Evolutionary conservation across 2,797 vertebrate species (phyloP).

Genomic region (Ptychobarbus kaznakovi): DNA sequence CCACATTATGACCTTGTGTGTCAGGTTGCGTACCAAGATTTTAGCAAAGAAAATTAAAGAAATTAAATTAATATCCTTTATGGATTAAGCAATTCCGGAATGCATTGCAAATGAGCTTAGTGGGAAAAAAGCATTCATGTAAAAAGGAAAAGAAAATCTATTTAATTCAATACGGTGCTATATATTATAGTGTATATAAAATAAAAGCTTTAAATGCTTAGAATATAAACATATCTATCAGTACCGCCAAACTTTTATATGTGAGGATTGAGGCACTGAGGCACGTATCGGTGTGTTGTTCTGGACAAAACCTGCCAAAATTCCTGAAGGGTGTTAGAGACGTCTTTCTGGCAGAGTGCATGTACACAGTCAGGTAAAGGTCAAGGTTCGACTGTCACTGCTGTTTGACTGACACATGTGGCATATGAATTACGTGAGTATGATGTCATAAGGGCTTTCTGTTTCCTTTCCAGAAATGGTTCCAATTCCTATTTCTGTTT

Average conservation of each 20-base stretch:
- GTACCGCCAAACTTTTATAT: background rate
- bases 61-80: background rate
- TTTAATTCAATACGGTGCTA: background rate
- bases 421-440: background rate
- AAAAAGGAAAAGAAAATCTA: background rate
- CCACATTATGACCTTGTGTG: background rate
- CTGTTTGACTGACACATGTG: conserved; percentile 1
- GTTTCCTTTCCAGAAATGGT: background rate
- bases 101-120: background rate
- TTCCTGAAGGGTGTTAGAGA: background rate
- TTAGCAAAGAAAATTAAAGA: background rate
- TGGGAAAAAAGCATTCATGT: background rate
- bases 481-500: background rate
- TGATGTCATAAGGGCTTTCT: background rate
- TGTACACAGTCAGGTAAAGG: background rate
- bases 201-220: too few relatives aligned
- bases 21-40: background rate
- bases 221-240: too few relatives aligned
- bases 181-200: too few relatives aligned
- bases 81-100: background rate
- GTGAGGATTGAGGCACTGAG: background rate
- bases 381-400: background rate
- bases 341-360: background rate
- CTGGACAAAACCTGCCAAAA: background rate
- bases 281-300: background rate